Conservation (phyloP, 2,797 vertebrate species). For the Lagorchestes hirsutus region DNA sequence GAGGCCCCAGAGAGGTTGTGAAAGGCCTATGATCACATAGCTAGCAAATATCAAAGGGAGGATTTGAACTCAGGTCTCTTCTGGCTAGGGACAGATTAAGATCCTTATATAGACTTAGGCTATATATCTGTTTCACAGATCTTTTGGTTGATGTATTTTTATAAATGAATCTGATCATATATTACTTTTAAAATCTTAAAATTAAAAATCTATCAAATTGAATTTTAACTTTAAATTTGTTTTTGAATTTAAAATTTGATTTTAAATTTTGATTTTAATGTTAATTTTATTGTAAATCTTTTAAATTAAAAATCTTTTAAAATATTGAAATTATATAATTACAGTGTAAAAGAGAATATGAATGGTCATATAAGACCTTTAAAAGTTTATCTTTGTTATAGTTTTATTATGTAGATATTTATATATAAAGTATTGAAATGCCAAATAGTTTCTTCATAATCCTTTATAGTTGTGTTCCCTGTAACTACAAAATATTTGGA, state of each 20-base stretch:
- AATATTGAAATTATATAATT: neutral
- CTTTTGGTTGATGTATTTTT: neutral
- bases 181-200: neutral
- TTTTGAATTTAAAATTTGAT: neutral
- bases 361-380: neutral
- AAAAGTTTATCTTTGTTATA: neutral
- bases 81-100: neutral
- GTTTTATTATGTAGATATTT: neutral
- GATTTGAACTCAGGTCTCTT: neutral
- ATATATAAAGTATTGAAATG: neutral
- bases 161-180: neutral
- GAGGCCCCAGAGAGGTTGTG: neutral
- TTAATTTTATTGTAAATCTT: neutral
- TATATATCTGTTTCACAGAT: neutral
- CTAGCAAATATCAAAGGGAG: neutral
- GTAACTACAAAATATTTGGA: neutral
- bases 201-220: neutral
- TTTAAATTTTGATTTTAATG: neutral
- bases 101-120: neutral
- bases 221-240: neutral
- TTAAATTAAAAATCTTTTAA: neutral
- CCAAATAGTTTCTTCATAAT: neutral
- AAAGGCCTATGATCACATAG: neutral
- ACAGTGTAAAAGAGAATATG: neutral
- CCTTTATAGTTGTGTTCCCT: neutral